Base-by-base conservation (phyloP, 2,797 vertebrate species). In the Darevskia nairensis region DNA sequence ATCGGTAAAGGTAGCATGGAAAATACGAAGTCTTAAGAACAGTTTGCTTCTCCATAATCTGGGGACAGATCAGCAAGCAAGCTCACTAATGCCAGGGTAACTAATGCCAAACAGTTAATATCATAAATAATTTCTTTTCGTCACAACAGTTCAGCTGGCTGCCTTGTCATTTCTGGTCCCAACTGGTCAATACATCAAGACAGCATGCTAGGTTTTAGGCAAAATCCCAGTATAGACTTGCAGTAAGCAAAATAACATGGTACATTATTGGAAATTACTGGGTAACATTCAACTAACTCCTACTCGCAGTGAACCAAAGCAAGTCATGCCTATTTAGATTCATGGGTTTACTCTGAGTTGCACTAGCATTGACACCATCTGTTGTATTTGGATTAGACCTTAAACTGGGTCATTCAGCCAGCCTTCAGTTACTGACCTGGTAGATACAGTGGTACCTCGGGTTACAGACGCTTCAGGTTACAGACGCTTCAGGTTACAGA, bases 61-160 rank as follows among this genome's bases (percentile, higher is more conserved):
- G 27, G 27, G 13, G 72, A 23, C 25, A 21, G 13, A 86, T 94
- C 77, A 90, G 87, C 17, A 88, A 88, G 61, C 78, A 92, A 89
- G 66, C 59, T 66, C 86, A 44, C 86, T 81, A 83, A 66, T 79
- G 80, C 15, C 44, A 90, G 32, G 84, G 83, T 8, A 66, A 68
- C 77, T 74, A 87, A 61, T 95, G 88, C 79, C 91, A 92, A 85
- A 92, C 77, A 91, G 80, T 89, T 87, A 91, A 93, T 74, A 77
- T 88, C 80, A 80, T 87, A 85, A 89, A 92, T 86, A 92, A 39
- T 92, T 55, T 93, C 46, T 94, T 95, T 87, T 90, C 89, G 91
- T 91, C 89, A 88, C 85, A 94, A 88, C 39, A 39, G 82, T 92
- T 94, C 84, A 86, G 84, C 92, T 95, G 89, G 2, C 59, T 76